A percentile compares a stretch with the other conserved stretches of the same genome.
These are phyloP conservation scores for Leontopithecus rosalia DNA, from an alignment of 2,797 vertebrate species.

Conservation along the genomic window DNA sequence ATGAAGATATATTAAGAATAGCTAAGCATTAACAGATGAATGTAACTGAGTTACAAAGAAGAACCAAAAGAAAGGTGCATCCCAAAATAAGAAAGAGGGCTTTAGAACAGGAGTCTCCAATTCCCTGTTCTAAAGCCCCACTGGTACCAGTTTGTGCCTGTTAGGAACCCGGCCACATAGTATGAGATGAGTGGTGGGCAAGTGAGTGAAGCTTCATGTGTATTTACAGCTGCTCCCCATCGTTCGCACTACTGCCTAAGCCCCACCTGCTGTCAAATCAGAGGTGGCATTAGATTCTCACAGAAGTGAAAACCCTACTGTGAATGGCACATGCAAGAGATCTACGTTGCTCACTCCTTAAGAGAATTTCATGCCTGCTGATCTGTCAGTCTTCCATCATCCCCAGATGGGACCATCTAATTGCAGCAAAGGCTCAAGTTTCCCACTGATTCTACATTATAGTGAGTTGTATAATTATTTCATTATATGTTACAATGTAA, in stretches of 20 bases:
- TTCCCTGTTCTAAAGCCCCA: background rate
- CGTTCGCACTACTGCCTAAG: background rate
- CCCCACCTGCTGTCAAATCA: background rate
- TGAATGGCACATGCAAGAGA: background rate
- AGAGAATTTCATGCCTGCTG: background rate
- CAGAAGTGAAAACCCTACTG: background rate
- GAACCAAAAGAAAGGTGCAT: background rate
- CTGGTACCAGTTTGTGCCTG: background rate
- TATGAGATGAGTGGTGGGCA: background rate
- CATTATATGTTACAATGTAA: background rate
- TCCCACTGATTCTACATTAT: background rate
- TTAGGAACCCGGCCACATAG: background rate
- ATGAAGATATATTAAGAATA: background rate
- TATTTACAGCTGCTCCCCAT: background rate
- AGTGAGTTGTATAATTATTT: background rate
- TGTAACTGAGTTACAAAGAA: background rate
- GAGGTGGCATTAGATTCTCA: background rate
- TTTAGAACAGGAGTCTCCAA: background rate
- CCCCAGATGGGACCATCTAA: background rate
- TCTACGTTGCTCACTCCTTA: background rate
- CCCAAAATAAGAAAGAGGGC: background rate
- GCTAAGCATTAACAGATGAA: background rate
- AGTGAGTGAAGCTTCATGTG: background rate
- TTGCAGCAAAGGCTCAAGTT: background rate
- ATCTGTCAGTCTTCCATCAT: background rate